Evolutionary conservation across 2,797 vertebrate species (phyloP), one percentile per base, ranked within the genome.

Genomic region (Sebastes vulpes): DNA sequence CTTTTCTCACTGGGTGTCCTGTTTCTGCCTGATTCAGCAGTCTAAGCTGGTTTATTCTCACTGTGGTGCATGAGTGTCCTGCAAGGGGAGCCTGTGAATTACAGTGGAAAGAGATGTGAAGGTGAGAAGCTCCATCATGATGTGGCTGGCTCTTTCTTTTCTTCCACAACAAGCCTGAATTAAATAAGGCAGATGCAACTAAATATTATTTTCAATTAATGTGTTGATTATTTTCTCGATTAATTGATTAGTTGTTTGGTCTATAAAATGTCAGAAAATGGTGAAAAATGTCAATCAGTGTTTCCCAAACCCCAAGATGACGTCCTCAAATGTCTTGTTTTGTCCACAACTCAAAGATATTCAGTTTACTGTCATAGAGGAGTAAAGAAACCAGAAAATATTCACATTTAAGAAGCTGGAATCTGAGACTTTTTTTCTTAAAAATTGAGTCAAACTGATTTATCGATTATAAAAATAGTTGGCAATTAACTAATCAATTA

Each of bases 1-100:
- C 77, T 81, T 85, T 74, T 81, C 91, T 88, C 88, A 70, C 72
- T 54, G 74, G 87, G 88, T 72, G 90, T 82, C 77, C 83, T 71
- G 87, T 65, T 86, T 88, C 52, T 72, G 79, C 86, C 87, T 87
- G 89, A 93, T 83, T 92, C 94, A 89, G 88, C 90, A 89, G 72
- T 80, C 82, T 79, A 56, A 84, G 65, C 54, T 42, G 66, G 83
- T 89, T 74, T 89, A 84, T 81, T 85, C 81, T 81, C 85, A 77
- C 74, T 42, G 69, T 61, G 82, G 70, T 74, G 82, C 87, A 64
- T 50, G 66, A 53, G 61, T 69, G 74, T 84, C 79, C 81, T 63
- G 70, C 29, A 18, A 79, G 75, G 59, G 64, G 50, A 72, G 82
- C 74, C 64, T 74, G 64, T 58, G 76, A 91, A 83, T 82, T 82